Base-by-base conservation (phyloP, 2,888 invertebrate genomes). In the Thereva unica region DNA sequence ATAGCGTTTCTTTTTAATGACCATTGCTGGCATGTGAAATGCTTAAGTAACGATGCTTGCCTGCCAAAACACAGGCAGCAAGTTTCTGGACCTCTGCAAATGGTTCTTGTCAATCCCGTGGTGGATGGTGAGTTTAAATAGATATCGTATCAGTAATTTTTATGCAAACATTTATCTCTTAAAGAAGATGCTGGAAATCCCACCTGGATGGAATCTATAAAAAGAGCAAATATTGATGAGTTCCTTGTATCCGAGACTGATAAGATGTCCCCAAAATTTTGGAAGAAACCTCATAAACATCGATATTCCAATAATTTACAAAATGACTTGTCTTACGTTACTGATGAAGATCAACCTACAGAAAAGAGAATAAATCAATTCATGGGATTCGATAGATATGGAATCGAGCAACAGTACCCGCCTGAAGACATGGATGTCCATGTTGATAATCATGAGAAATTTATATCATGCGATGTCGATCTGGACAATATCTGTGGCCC, bases 41-140 rank as follows among this genome's bases (percentile, higher is more conserved):
- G 92, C 79, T 82, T 80, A 4, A 89, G 83, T 72, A 87, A 90
- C 75, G 88, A 90, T 74, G 80, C 87, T 40, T 93, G 92, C 74
- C 75, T 88, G 70, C 92, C 92, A 0, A 82, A 87, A 12, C 82
- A 85, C 52, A 84, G 86, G 50, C 78, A 82, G 6, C 87, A 88
- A 71, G 82, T 85, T 72, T 83, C 84, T 6, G 84, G 86, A 44
- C 86, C 87, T 74, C 85, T 90, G 0, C 86, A 85, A 66, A 90
- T 93, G 90, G 88, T 92, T 50, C 79, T 92, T 44, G 90, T 93
- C 0, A 87, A 87, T 77, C 91, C 92, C 4, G 85, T 88, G 34
- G 80, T 84, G 9, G 85, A 84, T 76, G 87, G 83, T 83, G 75
- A 75, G 68, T 23, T 23, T n/a, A 2, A 23, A 23, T 23, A 5